Evolutionary conservation across 2,888 invertebrate genomes (phyloP), one percentile per base, ranked within the genome.

Genomic region (Heliconius hortense): DNA sequence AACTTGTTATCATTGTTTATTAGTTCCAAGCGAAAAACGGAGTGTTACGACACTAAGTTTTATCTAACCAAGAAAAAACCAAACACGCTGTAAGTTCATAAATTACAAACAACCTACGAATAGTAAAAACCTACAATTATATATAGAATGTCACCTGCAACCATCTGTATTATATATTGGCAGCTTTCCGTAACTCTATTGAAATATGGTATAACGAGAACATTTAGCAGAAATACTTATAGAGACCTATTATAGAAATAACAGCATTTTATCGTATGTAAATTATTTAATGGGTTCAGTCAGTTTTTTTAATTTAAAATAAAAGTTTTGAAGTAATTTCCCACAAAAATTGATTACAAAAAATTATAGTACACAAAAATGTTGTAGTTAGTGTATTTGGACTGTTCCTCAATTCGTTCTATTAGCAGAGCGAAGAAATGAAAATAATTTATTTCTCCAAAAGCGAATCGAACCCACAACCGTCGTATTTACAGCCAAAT

Each of bases 141-240:
- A 35, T 70, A 26, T 64, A 59, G 63, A 73, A 80, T 79, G 78
- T 79, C 82, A 82, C 80, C 81, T 82, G 81, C 78, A 71, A 66
- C 74, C 75, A 66, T 60, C 70, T 60, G 77, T 79, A 75, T 68
- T 76, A 67, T 60, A 26, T 67, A 72, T 59, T 72, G 69, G 56
- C 74, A 79, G 72, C 78, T 77, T 77, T 79, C 77, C 77, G 75
- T 72, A 60, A 72, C 72, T 73, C 66, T 43, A 66, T 78, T 73
- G 39, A 73, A 74, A 75, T 78, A 56, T 69, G 31, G 53, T 18
- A 35, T 56, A 35, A 35, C 56, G 53, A 53, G 35, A 56, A 35
- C 69, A 21, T 69, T 69, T 69, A 69, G 24, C 13, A 56, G 43
- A 24, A 24, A 66, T 26, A 66, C 24, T 1, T 15, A 18, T 18